Evolutionary conservation across 2,797 vertebrate genomes (phyloP).

Genomic region (Mallotus villosus): DNA sequence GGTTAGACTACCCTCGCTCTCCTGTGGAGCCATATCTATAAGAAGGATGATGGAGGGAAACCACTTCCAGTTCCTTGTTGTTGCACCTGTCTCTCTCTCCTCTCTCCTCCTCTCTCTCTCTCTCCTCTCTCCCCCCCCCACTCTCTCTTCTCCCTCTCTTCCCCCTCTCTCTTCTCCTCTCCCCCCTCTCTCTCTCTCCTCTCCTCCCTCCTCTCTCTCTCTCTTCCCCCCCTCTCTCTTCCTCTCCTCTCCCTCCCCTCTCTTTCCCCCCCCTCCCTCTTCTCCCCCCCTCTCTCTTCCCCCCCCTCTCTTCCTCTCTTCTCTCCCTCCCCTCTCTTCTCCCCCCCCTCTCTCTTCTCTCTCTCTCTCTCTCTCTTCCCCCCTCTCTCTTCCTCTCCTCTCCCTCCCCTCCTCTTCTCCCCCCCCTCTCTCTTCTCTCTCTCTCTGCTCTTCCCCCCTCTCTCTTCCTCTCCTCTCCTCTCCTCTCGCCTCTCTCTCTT

Average conservation of each 20-base stretch:
- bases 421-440: background rate
- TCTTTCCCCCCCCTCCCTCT: too few relatives aligned
- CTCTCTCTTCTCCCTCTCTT: too few relatives aligned
- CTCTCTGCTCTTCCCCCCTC: background rate
- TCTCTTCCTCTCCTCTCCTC: background rate
- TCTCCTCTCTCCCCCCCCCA: background rate
- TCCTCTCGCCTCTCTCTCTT: background rate
- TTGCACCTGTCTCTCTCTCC: background rate
- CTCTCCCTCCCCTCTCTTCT: background rate
- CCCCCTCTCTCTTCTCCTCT: too few relatives aligned
- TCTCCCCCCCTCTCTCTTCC: background rate
- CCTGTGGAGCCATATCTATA: constrained; percentile 9
- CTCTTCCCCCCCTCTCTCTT: background rate
- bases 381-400: background rate
- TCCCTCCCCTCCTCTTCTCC: background rate
- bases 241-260: background rate
- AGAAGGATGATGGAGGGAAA: constrained; percentile 13
- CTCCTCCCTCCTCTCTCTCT: too few relatives aligned
- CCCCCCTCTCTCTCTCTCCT: too few relatives aligned
- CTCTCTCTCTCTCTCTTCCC: background rate
- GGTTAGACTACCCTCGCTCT: background rate
- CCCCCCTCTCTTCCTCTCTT: background rate
- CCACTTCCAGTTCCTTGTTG: too few relatives aligned
- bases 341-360: too few relatives aligned
- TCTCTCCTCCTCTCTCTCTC: too few relatives aligned